Percentiles rank a stretch among this genome's conserved stretches.
Evolutionary conservation across 2,797 vertebrate genomes (phyloP).

Genomic region (Galaxias olidus): DNA sequence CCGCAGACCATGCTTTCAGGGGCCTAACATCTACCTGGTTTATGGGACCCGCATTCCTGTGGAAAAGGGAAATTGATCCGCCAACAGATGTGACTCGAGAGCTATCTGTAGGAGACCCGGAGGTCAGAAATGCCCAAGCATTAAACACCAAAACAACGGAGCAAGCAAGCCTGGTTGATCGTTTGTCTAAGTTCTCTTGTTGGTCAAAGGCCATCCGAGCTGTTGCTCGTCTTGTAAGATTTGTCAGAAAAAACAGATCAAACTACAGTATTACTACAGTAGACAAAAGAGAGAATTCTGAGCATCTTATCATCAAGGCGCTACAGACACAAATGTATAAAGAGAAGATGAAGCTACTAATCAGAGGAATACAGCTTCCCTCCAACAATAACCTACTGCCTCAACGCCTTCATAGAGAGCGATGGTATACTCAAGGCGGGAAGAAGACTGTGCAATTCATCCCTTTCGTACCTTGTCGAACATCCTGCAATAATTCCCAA

Average conservation of each 20-base stretch:
- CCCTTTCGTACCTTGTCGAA: neutral
- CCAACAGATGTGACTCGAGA: neutral
- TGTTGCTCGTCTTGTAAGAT: too few relatives aligned
- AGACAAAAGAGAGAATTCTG: too few relatives aligned
- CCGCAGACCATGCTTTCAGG: too few relatives aligned
- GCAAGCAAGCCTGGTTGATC: too few relatives aligned
- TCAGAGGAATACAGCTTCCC: neutral
- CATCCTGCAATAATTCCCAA: conserved; percentile 25
- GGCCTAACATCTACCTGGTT: too few relatives aligned
- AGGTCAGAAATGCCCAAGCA: conserved; percentile 6
- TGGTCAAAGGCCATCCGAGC: too few relatives aligned
- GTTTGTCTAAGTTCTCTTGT: too few relatives aligned
- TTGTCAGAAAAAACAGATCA: too few relatives aligned
- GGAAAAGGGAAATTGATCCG: neutral
- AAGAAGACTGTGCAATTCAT: conserved; percentile 15
- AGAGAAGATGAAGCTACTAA: neutral
- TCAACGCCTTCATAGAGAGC: conserved; percentile 5
- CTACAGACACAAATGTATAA: neutral
- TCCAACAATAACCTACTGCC: neutral
- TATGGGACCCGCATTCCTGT: too few relatives aligned
- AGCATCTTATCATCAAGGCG: too few relatives aligned
- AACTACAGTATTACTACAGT: too few relatives aligned
- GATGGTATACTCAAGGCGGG: conserved; percentile 23
- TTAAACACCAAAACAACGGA: neutral
- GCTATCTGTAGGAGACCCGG: conserved; percentile 9